Evolutionary conservation across 2,113 vertebrate genomes (phyloP).

Genomic region (Spilogale gracilis): DNA sequence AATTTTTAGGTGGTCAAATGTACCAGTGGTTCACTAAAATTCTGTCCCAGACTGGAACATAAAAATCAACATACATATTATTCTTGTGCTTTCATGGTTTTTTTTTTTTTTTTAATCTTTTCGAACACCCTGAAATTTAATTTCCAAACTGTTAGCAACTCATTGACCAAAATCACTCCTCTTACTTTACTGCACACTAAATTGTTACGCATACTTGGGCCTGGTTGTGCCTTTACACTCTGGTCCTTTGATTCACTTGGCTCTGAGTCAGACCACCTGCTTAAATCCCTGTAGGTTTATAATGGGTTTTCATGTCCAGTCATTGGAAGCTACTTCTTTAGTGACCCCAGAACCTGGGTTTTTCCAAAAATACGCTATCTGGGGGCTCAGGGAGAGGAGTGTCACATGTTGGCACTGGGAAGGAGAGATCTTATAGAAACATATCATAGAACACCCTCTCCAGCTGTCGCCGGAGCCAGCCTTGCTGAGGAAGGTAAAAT

Average conservation of each 20-base stretch:
- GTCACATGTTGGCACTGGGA: not conserved
- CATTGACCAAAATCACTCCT: not conserved
- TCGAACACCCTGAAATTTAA: not conserved
- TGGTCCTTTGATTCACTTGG: not conserved
- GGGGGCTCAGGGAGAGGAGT: not conserved
- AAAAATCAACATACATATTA: not conserved
- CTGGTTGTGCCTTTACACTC: not conserved
- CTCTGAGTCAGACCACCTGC: not conserved
- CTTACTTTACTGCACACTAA: not conserved
- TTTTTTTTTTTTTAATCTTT: not conserved
- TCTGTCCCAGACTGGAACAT: not conserved
- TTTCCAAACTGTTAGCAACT: not conserved
- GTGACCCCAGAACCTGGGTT: not conserved
- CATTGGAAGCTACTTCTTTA: not conserved
- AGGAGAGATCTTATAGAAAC: not conserved
- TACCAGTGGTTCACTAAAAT: not conserved
- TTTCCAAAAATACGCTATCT: not conserved
- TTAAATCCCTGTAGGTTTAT: not conserved
- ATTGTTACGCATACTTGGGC: no score
- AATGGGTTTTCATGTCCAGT: not conserved
- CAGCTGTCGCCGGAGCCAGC: not conserved
- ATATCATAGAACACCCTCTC: not conserved
- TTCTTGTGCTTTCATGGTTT: not conserved
- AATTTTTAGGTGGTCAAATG: not conserved
- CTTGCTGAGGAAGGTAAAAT: not conserved